These are phyloP conservation scores for Neoitamus cyanurus DNA, from an alignment of 2,888 invertebrate species.

Conservation along the genomic window DNA sequence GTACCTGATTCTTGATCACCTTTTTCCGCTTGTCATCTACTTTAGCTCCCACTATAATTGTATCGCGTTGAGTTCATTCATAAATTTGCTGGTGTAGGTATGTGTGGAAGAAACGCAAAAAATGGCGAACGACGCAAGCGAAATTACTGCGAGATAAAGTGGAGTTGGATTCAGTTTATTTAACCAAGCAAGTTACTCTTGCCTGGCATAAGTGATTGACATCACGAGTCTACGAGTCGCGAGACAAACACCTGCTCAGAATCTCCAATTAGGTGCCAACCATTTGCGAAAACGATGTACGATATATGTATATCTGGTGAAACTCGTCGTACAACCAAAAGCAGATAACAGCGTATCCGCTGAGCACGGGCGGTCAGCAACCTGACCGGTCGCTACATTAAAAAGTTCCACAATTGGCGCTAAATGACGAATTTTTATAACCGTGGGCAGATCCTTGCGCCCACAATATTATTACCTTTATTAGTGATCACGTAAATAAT, in stretches of 20 bases:
- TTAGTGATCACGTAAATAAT: background rate
- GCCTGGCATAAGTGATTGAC: background rate
- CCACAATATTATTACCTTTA: background rate
- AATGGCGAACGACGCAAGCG: background rate
- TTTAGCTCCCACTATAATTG: slow-evolving; percentile 33
- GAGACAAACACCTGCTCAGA: background rate
- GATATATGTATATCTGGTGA: background rate
- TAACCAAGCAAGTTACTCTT: background rate
- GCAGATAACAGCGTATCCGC: background rate
- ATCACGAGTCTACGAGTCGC: background rate
- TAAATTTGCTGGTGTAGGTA: background rate
- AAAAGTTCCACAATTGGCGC: background rate
- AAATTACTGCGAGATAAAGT: slow-evolving; percentile 11
- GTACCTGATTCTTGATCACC: slow-evolving; percentile 16
- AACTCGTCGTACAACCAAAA: background rate
- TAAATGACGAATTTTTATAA: background rate
- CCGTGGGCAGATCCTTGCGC: background rate
- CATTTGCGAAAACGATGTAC: background rate
- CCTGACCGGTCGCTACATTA: background rate
- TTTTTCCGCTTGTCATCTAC: slow-evolving; percentile 14
- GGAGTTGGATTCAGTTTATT: background rate
- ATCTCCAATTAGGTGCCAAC: background rate
- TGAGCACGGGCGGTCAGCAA: background rate
- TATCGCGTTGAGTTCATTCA: slow-evolving; percentile 16
- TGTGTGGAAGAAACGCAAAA: background rate